Base-by-base conservation (phyloP, 2,113 vertebrate species). In the Protomyctophum bolini region DNA sequence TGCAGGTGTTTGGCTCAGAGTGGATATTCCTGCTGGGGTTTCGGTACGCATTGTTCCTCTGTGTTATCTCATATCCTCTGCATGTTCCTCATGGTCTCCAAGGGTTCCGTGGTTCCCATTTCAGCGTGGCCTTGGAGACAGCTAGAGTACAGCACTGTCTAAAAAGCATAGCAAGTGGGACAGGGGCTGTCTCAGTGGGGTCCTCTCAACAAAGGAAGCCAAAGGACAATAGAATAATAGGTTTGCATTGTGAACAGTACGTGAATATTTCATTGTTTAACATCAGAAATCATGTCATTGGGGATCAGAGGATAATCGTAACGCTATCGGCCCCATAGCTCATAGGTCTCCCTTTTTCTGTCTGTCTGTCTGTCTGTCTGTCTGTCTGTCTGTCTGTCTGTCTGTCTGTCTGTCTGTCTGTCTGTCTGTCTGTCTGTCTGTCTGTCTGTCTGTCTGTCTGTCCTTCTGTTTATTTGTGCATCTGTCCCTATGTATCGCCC, bases 81-180 rank as follows among this genome's bases (percentile, higher is more conserved):
- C 79, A 68, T 89, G 84, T 78, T 55, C 63, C 48, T 56, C 33
- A 4, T 21, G 1, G 46, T 79, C 76, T 76, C 80, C 49, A 3
- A 75, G 77, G 84, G 73, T 49, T 66, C 61, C 41, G 21, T 7
- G 9, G 64, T 68, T 87, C 75, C 80, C 72, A 73, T 76, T 78
- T 77, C 75, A 83, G 55, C 0, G 28, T 6, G 46, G 77, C 87
- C 82, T 87, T 59, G 70, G 86, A 86, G 83, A 90, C 76, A 4
- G 52, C 2, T 10, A 10, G n/a, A 10, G 68, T 8, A 10, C 15
- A 10, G 68, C 58, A 29, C 77, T 10, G 73, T 67, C 75, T 74
- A 49, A 83, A 49, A 83, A 81, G 73, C 50, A 57, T 72, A 41
- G 67, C 68, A 86, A 85, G 70, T 86, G 78, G 83, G 84, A 85